Percentiles rank a stretch among this genome's conserved stretches.
These are phyloP conservation scores for Archaeoteleia sp. DNA, from an alignment of 2,888 invertebrate genomes.

Conservation along the genomic window DNA sequence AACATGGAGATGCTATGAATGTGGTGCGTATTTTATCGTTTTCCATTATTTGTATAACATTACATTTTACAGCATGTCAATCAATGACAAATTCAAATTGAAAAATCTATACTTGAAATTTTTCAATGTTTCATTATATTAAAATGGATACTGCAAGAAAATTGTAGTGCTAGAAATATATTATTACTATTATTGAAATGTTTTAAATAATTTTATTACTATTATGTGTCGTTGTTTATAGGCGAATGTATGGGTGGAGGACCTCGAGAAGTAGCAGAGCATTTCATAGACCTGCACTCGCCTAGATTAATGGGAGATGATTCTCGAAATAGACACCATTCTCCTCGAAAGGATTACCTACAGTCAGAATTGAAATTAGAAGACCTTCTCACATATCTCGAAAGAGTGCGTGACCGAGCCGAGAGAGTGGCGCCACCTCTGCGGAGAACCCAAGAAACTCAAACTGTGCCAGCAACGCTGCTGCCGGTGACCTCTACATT, in stretches of 20 bases:
- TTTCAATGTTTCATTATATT: constrained; percentile 1
- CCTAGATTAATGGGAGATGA: constrained; percentile 66
- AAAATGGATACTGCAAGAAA: no score
- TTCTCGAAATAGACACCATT: constrained; percentile 61
- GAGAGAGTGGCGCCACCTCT: constrained; percentile 69
- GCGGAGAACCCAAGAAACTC: constrained; percentile 71
- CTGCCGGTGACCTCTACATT: constrained; percentile 66
- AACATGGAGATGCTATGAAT: constrained; percentile 72
- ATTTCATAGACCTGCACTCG: constrained; percentile 69
- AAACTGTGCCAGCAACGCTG: constrained; percentile 66
- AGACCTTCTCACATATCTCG: constrained; percentile 68
- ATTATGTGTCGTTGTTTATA: no score
- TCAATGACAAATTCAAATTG: constrained; percentile 1
- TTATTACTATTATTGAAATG: no score
- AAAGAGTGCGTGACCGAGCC: constrained; percentile 69
- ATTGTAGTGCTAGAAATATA: no score
- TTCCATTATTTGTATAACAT: constrained; percentile 2
- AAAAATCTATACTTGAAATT: background rate
- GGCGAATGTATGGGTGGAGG: constrained; percentile 70
- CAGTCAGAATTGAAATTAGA: constrained; percentile 66
- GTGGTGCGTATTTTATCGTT: constrained; percentile 62
- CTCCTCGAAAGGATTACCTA: constrained; percentile 67
- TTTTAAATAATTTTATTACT: no score
- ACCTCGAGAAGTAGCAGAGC: constrained; percentile 70
- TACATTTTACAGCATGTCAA: background rate